Percentiles rank a stretch among this genome's conserved stretches.
phyloP scores from a whole-genome alignment of 2,113 vertebrate genomes.

The Fregetta grallaria region DNA sequence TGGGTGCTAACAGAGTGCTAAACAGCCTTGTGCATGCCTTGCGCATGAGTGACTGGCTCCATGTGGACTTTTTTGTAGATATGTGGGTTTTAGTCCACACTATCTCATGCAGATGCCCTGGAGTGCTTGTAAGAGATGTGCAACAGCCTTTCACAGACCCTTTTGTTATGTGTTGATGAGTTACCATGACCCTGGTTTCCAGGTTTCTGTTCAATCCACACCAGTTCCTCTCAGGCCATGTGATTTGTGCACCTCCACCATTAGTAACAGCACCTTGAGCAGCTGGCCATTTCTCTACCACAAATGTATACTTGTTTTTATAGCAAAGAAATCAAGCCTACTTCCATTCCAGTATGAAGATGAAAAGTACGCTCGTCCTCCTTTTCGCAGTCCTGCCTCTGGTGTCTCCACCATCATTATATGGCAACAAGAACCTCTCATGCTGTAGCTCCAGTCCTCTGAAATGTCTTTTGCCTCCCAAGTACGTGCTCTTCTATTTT shows the following conservation, averaged over 20 bases:
- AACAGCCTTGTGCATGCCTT: not conserved
- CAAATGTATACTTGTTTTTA: not conserved
- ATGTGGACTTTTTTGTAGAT: not conserved
- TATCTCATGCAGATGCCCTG: fast-evolving
- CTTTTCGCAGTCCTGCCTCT: not conserved
- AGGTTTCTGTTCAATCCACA: not conserved
- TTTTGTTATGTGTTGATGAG: not conserved
- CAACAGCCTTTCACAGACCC: not conserved
- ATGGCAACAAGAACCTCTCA: not conserved
- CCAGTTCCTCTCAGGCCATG: not conserved
- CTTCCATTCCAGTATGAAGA: not conserved
- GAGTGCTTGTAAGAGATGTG: not conserved
- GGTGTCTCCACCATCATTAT: not conserved
- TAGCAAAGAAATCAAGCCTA: not conserved
- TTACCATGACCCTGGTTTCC: not conserved
- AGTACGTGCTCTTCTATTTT: not conserved
- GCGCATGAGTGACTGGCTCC: not conserved
- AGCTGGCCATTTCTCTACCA: not conserved
- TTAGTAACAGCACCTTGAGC: not conserved
- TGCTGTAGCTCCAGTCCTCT: not conserved
- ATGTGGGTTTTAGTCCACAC: not conserved
- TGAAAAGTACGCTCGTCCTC: not conserved
- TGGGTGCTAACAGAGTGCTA: not conserved
- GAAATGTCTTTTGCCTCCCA: not conserved
- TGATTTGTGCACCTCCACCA: not conserved